A percentile compares a stretch with the other conserved stretches of the same genome.
These are phyloP conservation scores for Psilopsiagon aymara DNA, from an alignment of 2,113 vertebrate genomes.

Conservation along the genomic window DNA sequence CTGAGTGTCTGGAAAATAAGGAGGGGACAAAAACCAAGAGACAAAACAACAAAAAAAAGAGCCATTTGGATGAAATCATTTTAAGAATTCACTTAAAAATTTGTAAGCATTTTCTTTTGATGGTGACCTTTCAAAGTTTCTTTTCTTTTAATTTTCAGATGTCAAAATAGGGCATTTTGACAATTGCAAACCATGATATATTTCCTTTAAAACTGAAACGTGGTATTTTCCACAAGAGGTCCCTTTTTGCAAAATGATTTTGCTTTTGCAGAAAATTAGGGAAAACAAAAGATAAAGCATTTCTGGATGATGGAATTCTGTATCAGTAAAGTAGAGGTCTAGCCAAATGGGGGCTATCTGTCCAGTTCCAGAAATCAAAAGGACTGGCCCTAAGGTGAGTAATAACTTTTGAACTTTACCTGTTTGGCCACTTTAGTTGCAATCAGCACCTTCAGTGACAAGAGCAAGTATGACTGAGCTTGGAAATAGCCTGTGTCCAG, in stretches of 20 bases:
- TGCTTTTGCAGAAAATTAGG: neutral
- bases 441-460: neutral
- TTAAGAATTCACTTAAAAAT: neutral
- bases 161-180: slow-evolving; percentile 11
- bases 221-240: neutral
- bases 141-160: slow-evolving; percentile 48
- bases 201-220: neutral
- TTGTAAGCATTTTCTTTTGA: neutral
- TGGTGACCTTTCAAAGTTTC: slow-evolving; percentile 33
- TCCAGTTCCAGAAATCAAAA: neutral
- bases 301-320: neutral
- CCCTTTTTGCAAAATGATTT: neutral
- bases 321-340: neutral
- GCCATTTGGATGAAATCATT: neutral
- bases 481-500: neutral
- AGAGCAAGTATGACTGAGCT: neutral
- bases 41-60: neutral
- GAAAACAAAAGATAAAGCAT: neutral
- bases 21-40: accelerated
- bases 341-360: accelerated
- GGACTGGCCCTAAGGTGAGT: accelerated
- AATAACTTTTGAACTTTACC: neutral
- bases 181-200: neutral
- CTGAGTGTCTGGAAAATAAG: neutral
- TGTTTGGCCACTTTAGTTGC: neutral